Evolutionary conservation across 2,888 invertebrate genomes (phyloP).

Genomic region (Caenorhabditis parvicauda): DNA sequence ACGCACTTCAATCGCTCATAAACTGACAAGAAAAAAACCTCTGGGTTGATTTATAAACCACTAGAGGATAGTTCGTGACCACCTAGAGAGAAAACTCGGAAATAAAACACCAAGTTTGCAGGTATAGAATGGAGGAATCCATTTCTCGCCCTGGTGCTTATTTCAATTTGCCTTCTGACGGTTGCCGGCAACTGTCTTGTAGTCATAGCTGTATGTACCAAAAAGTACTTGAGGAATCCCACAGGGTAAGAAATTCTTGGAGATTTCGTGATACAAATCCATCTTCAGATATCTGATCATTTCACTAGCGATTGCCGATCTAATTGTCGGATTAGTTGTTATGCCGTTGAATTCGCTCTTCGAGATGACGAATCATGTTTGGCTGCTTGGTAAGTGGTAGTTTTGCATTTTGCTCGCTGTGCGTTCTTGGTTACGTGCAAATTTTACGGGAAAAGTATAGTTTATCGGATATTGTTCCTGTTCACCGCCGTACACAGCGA

Average conservation of each 20-base stretch:
- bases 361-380: conserved; percentile 58
- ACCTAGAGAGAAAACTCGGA: too few relatives aligned
- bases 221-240: conserved; percentile 89
- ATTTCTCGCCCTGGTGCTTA: conserved; percentile 74
- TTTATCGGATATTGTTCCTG: too few relatives aligned
- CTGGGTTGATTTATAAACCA: too few relatives aligned
- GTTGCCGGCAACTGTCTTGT: conserved; percentile 92
- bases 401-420: background rate
- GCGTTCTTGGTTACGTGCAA: too few relatives aligned
- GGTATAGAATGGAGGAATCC: conserved; percentile 54
- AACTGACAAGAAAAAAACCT: too few relatives aligned
- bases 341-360: conserved; percentile 78
- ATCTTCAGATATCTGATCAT: conserved; percentile 79
- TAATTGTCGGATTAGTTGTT: conserved; percentile 89
- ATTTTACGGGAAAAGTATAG: background rate
- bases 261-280: background rate
- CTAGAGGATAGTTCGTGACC: too few relatives aligned
- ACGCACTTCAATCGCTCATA: too few relatives aligned
- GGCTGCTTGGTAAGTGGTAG: conserved; percentile 48
- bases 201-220: conserved; percentile 86
- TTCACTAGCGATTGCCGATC: conserved; percentile 91
- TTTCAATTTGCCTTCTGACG: conserved; percentile 84
- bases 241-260: conserved; percentile 71
- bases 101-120: too few relatives aligned
- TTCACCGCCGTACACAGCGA: background rate